Evolutionary conservation across 2,888 invertebrate species (phyloP).

Genomic region (Acleris sparsana): DNA sequence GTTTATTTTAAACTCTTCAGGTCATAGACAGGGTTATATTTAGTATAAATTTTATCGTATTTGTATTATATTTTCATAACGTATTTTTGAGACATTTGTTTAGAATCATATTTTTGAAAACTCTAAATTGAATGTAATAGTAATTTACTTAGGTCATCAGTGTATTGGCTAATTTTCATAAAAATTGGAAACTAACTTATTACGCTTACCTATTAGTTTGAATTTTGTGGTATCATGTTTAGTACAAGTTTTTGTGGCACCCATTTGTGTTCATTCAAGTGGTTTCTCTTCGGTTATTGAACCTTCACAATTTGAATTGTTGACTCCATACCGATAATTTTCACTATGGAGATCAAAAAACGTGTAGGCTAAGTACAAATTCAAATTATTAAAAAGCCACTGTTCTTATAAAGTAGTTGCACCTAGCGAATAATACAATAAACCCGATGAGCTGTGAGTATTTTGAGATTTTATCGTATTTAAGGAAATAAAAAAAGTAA

Average conservation of each 20-base stretch:
- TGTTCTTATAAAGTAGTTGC: constrained; percentile 83
- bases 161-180: constrained; percentile 61
- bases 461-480: constrained; percentile 84
- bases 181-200: constrained; percentile 46
- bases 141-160: constrained; percentile 72
- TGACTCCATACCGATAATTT: constrained; percentile 58
- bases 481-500: constrained; percentile 67
- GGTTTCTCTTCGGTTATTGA: constrained; percentile 21
- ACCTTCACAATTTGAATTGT: constrained; percentile 49
- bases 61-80: constrained; percentile 83
- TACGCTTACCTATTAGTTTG: constrained; percentile 37
- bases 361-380: constrained; percentile 82
- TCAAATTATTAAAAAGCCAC: constrained; percentile 82
- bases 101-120: constrained; percentile 82
- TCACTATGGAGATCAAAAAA: constrained; percentile 63
- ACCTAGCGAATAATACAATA: constrained; percentile 82
- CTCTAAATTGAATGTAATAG: constrained; percentile 61
- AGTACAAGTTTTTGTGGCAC: constrained; percentile 32
- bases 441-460: constrained; percentile 83
- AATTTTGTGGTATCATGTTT: constrained; percentile 15
- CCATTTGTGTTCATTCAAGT: constrained; percentile 9
- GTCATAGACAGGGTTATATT: constrained; percentile 84
- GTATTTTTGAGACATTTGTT: constrained; percentile 83
- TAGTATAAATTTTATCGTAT: constrained; percentile 84
- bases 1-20: constrained; percentile 79